Evolutionary conservation across 2,113 vertebrate species (phyloP), one percentile per base, ranked within the genome.

Genomic region (Notarius lentiginosus): DNA sequence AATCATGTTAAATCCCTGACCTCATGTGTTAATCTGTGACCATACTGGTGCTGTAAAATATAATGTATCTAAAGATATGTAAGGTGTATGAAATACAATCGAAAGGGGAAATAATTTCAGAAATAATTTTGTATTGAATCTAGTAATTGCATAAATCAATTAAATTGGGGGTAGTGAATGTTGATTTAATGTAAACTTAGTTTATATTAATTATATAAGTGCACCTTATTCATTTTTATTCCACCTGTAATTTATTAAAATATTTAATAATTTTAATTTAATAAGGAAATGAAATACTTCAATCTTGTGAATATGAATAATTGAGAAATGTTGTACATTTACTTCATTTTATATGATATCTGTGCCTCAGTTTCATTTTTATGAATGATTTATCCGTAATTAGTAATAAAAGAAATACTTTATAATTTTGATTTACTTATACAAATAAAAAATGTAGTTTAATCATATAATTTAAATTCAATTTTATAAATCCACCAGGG

Each of bases 1-100:
- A 93, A 93, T 79, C 91, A 82, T 81, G 47, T 47, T 87, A 91
- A 93, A 92, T 91, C 92, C 89, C 51, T 66, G 86, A 90, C 87
- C 87, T 92, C 22, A 8, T 89, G 77, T 55, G 51, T 77, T 41
- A 87, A 84, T 68, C 53, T 63, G 60, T 75, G 14, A 17, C 63
- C 73, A 47, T 41, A 53, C 61, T 24, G 47, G 70, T 17, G 18
- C n/a, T 76, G 41, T 17, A 75, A 47, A 72, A 53, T 14, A 15
- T 79, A 65, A 49, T 41, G 41, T 4, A 63, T 12, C 12, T 63
- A 49, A 30, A 53, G 5, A 51, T 51, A 24, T 30, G 7, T n/a
- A 77, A 77, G n/a, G 75, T 15, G 5, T 53, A 2, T 53, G 6
- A 27, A n/a, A n/a, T 77, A 53, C 12, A 12, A 51, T 5, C 11